Evolutionary conservation across 1,140 invertebrate species (phyloP).

Genomic region (Oedothorax gibbosus): DNA sequence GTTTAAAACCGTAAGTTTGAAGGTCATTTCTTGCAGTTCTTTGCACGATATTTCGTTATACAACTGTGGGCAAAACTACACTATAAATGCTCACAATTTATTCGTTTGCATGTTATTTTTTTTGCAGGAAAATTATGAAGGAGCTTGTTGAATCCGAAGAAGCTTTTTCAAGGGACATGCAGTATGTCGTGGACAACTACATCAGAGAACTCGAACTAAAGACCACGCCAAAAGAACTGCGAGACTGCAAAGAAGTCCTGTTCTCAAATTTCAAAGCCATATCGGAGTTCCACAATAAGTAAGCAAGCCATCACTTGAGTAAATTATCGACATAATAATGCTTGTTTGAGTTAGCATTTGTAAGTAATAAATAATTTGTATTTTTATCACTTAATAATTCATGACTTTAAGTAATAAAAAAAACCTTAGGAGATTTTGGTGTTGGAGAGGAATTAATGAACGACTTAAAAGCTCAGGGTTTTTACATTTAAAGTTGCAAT

Average conservation of each 20-base stretch:
- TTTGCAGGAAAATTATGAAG: conserved; percentile 83
- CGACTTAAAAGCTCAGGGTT: too few relatives aligned
- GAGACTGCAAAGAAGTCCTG: conserved; percentile 86
- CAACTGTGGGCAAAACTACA: background rate
- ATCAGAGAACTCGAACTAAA: conserved; percentile 80
- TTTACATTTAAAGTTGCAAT: too few relatives aligned
- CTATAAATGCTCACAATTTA: background rate
- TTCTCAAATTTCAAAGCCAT: conserved; percentile 93
- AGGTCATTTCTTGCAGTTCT: too few relatives aligned
- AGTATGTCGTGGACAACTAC: conserved; percentile 87
- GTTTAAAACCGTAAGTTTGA: too few relatives aligned
- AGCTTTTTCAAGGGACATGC: conserved; percentile 92
- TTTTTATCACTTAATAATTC: too few relatives aligned
- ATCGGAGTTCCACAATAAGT: conserved; percentile 91
- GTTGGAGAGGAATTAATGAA: too few relatives aligned
- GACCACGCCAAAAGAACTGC: conserved; percentile 79
- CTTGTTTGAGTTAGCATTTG: too few relatives aligned
- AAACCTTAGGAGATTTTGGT: too few relatives aligned
- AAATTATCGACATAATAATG: too few relatives aligned
- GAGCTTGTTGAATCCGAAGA: conserved; percentile 96
- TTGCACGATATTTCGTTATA: too few relatives aligned
- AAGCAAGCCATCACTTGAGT: background rate
- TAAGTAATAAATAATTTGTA: too few relatives aligned
- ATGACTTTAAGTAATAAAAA: too few relatives aligned
- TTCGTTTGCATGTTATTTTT: background rate